Base-by-base conservation (phyloP, 2,888 invertebrate species). In the Oscheius sp. region DNA sequence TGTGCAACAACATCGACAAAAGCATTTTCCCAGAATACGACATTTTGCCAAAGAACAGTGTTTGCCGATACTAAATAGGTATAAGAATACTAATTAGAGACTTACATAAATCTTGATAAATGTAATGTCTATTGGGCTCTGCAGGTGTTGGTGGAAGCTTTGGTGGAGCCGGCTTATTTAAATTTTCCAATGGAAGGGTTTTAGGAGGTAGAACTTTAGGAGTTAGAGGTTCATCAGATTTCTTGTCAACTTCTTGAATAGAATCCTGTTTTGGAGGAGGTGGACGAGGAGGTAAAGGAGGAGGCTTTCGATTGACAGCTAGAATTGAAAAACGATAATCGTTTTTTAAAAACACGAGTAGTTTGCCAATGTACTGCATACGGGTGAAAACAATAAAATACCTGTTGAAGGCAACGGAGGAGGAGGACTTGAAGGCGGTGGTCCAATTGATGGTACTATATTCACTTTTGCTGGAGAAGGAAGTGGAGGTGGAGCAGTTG, bases 11-110 rank as follows among this genome's bases (percentile, higher is more conserved):
- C 95, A 88, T 99, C 98, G 66, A 97, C 89, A 86, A 98, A 99
- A 0, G 95, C 93, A 87, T 98, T 97, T 87, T 99, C 98, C 98
- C 98, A 99, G 88, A 98, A 98, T 86, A 95, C 94, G 93, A 95
- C 94, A 89, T 97, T 95, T 88, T 97, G 96, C 97, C 97, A 99
- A 32, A 98, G 70, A 30, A 78, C 78, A 50, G 82, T 80, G 36
- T 70, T 74, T 1, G 62, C 49, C 0, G 73, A 59, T 56, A 76
- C 78, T 75, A 50, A 62, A 80, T 69, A 12, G 6, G 22, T 24
- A 32, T 8, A 14, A n/a, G 4, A 2, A 2, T 30, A 14, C 30
- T 0, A n/a, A 41, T 14, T 24, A 22, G 12, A 50, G 9, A 59
- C 78, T 67, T 57, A 83, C 83, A 68, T 6, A 85, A 61, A 44